Conservation (phyloP, 2,888 invertebrate species). For the Terebella lapidaria region DNA sequence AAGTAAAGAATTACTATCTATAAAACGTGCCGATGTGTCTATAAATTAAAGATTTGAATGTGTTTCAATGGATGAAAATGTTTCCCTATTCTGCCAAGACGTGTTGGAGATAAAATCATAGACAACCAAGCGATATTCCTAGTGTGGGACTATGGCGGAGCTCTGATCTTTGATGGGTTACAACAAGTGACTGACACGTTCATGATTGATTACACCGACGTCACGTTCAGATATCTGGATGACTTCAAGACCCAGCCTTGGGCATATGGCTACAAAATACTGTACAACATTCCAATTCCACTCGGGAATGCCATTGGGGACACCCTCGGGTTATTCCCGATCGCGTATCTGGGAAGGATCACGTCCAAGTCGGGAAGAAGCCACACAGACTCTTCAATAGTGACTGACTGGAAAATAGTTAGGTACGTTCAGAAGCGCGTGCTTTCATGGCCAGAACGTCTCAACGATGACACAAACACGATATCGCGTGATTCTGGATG, state of each 20-base stretch:
- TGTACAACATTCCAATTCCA: background rate
- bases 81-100: background rate
- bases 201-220: background rate
- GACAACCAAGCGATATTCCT: background rate
- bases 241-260: background rate
- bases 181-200: background rate
- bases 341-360: conserved; percentile 5
- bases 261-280: background rate
- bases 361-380: background rate
- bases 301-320: conserved; percentile 4
- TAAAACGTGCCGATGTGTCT: too few relatives aligned
- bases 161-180: conserved; percentile 3
- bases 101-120: background rate
- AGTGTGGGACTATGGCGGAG: conserved; percentile 11
- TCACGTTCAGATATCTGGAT: conserved; percentile 6
- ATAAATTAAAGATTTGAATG: too few relatives aligned
- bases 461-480: conserved; percentile 9
- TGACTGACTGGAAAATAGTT: background rate
- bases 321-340: conserved; percentile 4
- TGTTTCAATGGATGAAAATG: too few relatives aligned
- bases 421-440: background rate
- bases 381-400: background rate
- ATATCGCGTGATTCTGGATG: background rate
- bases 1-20: too few relatives aligned
- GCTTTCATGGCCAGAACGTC: background rate